phyloP scores from a whole-genome alignment of 1,140 invertebrate species.

The Glomeris maerens region DNA sequence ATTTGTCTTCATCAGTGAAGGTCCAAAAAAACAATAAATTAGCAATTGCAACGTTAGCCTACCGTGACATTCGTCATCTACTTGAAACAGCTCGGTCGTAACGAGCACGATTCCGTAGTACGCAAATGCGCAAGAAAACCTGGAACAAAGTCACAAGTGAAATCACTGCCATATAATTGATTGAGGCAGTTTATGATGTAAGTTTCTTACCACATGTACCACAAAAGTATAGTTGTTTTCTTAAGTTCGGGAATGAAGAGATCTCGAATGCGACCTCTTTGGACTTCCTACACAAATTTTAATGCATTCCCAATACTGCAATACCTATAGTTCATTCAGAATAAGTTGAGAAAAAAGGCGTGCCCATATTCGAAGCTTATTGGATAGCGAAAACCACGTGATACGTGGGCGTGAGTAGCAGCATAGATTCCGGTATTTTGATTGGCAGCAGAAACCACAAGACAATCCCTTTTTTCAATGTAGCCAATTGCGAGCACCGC shows the following conservation, averaged over 20 bases:
- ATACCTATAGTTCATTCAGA: no score
- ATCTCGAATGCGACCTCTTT: conserved; percentile 55
- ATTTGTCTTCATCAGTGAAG: neutral
- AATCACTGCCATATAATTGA: neutral
- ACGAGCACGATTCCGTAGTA: conserved; percentile 92
- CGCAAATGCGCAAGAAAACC: conserved; percentile 86
- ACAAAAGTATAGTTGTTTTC: conserved; percentile 68
- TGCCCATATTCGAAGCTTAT: no score
- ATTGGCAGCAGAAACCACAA: no score
- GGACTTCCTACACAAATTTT: conserved; percentile 19
- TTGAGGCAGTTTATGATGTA: neutral
- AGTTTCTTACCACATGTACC: conserved; percentile 70
- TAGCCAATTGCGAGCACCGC: no score
- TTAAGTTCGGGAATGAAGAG: conserved; percentile 62
- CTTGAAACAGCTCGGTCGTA: conserved; percentile 83
- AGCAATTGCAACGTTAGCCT: conserved; percentile 2
- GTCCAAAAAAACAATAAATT: neutral
- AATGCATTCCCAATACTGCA: conserved; percentile 3
- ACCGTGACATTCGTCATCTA: conserved; percentile 37
- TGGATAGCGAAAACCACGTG: no score
- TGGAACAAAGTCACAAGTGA: conserved; percentile 32
- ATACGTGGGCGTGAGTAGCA: no score
- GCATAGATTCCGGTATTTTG: no score
- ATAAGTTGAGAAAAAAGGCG: no score
- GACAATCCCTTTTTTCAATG: no score